Evolutionary conservation across 2,113 vertebrate genomes (phyloP).

Genomic region (Sinosuthora webbiana): DNA sequence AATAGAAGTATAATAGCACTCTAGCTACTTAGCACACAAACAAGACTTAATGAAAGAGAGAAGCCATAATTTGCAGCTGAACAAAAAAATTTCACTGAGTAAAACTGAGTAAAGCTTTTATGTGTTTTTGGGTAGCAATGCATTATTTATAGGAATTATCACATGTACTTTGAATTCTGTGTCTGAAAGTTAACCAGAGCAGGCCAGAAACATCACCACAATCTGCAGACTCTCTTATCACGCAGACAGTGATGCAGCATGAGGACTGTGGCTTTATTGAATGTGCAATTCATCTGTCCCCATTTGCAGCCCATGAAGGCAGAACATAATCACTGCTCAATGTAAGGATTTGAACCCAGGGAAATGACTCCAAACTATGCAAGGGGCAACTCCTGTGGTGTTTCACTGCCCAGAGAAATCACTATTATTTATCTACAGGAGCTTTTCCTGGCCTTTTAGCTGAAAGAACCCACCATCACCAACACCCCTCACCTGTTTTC

Average conservation of each 20-base stretch:
- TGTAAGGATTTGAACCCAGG: neutral
- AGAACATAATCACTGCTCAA: neutral
- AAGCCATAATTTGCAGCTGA: neutral
- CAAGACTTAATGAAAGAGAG: neutral
- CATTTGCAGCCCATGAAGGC: neutral
- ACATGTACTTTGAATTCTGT: neutral
- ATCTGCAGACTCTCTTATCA: neutral
- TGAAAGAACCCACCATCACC: neutral
- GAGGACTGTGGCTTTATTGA: neutral
- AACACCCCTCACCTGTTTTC: neutral
- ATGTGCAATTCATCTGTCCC: neutral
- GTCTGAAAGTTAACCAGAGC: neutral
- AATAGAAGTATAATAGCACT: neutral
- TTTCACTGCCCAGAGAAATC: neutral
- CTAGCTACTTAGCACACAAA: neutral
- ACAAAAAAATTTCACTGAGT: neutral
- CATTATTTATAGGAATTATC: neutral
- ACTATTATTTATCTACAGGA: neutral
- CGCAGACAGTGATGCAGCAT: neutral
- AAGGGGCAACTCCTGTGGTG: neutral
- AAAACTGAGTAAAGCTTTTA: neutral
- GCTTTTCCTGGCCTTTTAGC: neutral
- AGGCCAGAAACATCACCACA: neutral
- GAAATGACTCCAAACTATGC: neutral
- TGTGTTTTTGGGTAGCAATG: neutral